phyloP scores from a whole-genome alignment of 2,113 vertebrate genomes.

The Anarrhichthys ocellatus region DNA sequence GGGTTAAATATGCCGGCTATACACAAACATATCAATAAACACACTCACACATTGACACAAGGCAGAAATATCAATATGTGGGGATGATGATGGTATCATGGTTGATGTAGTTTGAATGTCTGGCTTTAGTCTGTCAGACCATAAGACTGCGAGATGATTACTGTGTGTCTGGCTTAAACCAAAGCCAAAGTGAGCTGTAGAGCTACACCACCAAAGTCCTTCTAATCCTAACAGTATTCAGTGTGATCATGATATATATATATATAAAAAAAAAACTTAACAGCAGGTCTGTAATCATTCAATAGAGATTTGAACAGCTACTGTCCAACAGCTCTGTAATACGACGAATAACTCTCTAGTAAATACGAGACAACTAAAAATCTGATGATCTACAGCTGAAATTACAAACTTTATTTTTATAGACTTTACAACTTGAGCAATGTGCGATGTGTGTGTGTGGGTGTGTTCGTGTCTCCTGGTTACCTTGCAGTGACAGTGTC shows the following conservation, averaged over 20 bases:
- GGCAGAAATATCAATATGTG: background rate
- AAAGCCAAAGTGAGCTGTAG: background rate
- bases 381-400: background rate
- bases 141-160: conserved; percentile 25
- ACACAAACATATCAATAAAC: conserved; percentile 5
- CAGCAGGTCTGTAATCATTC: background rate
- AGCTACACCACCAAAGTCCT: conserved; percentile 5
- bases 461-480: conserved; percentile 13
- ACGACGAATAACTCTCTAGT: background rate
- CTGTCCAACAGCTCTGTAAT: background rate
- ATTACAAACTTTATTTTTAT: too few species aligned
- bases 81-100: conserved; percentile 10
- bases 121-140: conserved; percentile 18
- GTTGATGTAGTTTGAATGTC: background rate
- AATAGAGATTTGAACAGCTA: background rate
- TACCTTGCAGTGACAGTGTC: conserved; percentile 98
- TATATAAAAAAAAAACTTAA: background rate
- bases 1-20: conserved; percentile 6
- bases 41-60: background rate
- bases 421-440: background rate
- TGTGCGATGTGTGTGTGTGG: background rate
- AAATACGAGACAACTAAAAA: background rate
- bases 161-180: conserved; percentile 5
- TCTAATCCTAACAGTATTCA: conserved; percentile 13
- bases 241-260: background rate